Evolutionary conservation across 1,140 invertebrate genomes (phyloP), one percentile per base, ranked within the genome.

Genomic region (Neuroterus valhalla): DNA sequence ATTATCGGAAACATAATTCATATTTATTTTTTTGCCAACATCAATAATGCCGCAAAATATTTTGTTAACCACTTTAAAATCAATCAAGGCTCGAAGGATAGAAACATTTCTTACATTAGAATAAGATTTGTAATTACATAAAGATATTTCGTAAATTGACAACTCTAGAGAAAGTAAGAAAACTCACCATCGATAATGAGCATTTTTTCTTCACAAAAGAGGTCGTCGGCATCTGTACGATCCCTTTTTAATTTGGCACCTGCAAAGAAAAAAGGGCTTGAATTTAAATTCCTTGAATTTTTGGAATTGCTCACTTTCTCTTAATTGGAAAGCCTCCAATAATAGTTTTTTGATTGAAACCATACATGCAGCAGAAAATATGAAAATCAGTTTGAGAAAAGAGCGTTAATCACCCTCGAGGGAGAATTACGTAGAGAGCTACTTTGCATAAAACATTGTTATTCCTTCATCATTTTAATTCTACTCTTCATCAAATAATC

Each of bases 141-240:
- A 17, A 50, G 2, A 50, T 50, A 19, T 50, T 50, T 11, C 19
- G 6, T 19, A 19, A 48, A 48, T 17, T n/a, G n/a, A 4, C n/a
- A 48, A 48, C 8, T 48, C 5, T 17, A 15, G 31, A 3, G 15
- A 31, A 62, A 26, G 23, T 12, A 62, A 26, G 12, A 4, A 26
- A 50, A 85, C 86, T 85, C 77, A 90, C 89, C 89, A 48, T 90
- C 89, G 68, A 90, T 90, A 72, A 90, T 89, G 43, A 90, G 84
- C 88, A 90, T 88, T 78, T 90, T 90, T 67, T 90, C 89, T 70
- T 90, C 88, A 76, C 89, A 90, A 52, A 90, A 89, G 52, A 90
- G 81, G 77, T 90, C 89, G 82, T 90, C 89, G 46, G 83, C 80
- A n/a, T 90, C 88, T 17, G 82, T 77, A 1, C 89, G 87, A 74